Evolutionary conservation across 2,888 invertebrate species (phyloP).

Genomic region (Nineta flava): DNA sequence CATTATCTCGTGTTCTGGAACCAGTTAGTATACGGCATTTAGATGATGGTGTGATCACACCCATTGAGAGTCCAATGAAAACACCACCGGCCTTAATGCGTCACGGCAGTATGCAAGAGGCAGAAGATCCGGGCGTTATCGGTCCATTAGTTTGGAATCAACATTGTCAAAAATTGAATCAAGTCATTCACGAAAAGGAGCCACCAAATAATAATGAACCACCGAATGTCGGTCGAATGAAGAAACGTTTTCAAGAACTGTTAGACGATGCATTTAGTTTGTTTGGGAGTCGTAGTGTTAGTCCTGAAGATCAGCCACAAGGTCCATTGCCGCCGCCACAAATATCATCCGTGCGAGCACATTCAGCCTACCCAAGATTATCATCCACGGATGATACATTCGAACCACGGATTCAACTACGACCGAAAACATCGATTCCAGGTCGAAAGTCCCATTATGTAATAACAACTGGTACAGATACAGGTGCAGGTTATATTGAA

Average conservation of each 20-base stretch:
- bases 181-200: conserved; percentile 31
- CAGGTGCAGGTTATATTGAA: conserved; percentile 10
- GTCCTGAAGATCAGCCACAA: conserved; percentile 23
- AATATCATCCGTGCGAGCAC: conserved; percentile 25
- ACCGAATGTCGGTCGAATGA: conserved; percentile 43
- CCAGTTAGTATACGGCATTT: conserved; percentile 60
- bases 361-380: conserved; percentile 22
- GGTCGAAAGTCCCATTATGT: conserved; percentile 10
- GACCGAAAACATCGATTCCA: conserved; percentile 26
- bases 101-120: conserved; percentile 54
- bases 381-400: not conserved
- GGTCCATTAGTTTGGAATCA: conserved; percentile 74
- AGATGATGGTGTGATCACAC: conserved; percentile 26
- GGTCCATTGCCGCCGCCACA: conserved; percentile 13
- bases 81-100: conserved; percentile 31
- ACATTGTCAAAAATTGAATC: conserved; percentile 51
- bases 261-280: conserved; percentile 66
- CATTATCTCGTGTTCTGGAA: conserved; percentile 60
- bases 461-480: conserved; percentile 22
- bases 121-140: conserved; percentile 61
- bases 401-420: conserved; percentile 24
- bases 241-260: conserved; percentile 58
- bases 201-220: conserved; percentile 14
- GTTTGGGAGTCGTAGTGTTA: conserved; percentile 47
- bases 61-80: conserved; percentile 25